phyloP scores from a whole-genome alignment of 1,140 invertebrate species.

The Daktulosphaira vitifoliae region DNA sequence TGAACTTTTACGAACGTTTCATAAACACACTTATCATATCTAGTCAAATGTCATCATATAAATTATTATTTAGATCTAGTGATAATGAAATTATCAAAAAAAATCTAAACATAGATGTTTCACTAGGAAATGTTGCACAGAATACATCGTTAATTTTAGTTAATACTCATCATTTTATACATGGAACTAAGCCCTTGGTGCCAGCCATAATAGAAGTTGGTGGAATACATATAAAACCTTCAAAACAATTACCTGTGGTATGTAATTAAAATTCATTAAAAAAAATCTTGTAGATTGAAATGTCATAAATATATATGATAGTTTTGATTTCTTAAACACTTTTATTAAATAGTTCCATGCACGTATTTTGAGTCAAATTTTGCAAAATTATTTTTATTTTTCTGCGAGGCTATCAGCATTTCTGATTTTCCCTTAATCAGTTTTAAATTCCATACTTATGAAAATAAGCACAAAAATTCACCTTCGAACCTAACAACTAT shows the following conservation, averaged over 20 bases:
- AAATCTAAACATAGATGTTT: slow-evolving; percentile 50
- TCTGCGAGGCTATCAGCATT: too few species aligned
- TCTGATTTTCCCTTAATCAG: too few species aligned
- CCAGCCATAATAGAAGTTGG: slow-evolving; percentile 41
- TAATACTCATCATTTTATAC: slow-evolving; percentile 42
- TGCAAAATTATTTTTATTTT: neutral
- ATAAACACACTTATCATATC: slow-evolving; percentile 32
- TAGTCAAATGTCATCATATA: neutral
- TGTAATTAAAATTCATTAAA: neutral
- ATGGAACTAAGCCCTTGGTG: slow-evolving; percentile 37
- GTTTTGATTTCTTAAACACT: too few species aligned
- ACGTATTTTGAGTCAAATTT: too few species aligned
- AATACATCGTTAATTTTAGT: slow-evolving; percentile 47
- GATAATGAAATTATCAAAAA: slow-evolving; percentile 39
- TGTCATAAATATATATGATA: too few species aligned
- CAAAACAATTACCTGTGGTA: slow-evolving; percentile 40
- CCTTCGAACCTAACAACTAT: too few species aligned
- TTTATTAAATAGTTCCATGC: too few species aligned
- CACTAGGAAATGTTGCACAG: slow-evolving; percentile 43
- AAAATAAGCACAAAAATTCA: too few species aligned
- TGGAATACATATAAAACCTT: slow-evolving; percentile 41
- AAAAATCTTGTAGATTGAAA: neutral
- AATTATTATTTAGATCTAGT: slow-evolving; percentile 17
- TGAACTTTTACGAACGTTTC: slow-evolving; percentile 34
- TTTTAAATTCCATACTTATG: too few species aligned